phyloP scores from a whole-genome alignment of 2,888 invertebrate species.

The Lampropteryx suffumata region DNA sequence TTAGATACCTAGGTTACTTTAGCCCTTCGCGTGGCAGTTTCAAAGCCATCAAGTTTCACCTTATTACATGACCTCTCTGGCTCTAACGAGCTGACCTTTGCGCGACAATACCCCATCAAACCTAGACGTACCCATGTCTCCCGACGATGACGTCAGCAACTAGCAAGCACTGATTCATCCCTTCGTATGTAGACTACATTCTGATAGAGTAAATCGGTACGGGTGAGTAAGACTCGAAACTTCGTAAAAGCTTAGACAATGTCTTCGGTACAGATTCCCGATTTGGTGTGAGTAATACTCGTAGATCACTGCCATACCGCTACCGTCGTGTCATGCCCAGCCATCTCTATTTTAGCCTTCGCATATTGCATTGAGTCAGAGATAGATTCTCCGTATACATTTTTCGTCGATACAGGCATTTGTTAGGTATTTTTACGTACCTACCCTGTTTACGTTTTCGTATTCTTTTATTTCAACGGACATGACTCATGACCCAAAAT shows the following conservation, averaged over 20 bases:
- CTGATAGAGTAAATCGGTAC: constrained; percentile 12
- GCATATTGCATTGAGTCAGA: too few species aligned
- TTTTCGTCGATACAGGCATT: not conserved
- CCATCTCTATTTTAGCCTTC: constrained; percentile 3
- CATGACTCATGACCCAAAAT: constrained; percentile 25
- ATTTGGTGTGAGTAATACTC: constrained; percentile 19
- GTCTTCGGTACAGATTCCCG: constrained; percentile 5
- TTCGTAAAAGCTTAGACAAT: not conserved
- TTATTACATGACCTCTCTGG: not conserved
- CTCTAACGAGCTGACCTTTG: constrained; percentile 8
- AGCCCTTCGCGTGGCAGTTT: too few species aligned
- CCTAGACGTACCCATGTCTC: not conserved
- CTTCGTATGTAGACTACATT: constrained; percentile 6
- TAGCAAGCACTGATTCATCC: constrained; percentile 15
- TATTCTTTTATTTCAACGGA: constrained; percentile 4
- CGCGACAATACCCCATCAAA: constrained; percentile 5
- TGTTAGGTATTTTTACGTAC: too few species aligned
- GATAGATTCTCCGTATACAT: too few species aligned
- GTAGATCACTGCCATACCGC: too few species aligned
- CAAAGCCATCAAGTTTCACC: not conserved
- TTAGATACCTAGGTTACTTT: too few species aligned
- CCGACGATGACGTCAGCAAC: constrained; percentile 13
- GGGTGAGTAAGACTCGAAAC: constrained; percentile 16
- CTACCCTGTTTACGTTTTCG: too few species aligned
- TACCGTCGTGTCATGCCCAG: constrained; percentile 1